Conservation (phyloP, 2,113 vertebrate species). For the Colistium nudipinnis region DNA sequence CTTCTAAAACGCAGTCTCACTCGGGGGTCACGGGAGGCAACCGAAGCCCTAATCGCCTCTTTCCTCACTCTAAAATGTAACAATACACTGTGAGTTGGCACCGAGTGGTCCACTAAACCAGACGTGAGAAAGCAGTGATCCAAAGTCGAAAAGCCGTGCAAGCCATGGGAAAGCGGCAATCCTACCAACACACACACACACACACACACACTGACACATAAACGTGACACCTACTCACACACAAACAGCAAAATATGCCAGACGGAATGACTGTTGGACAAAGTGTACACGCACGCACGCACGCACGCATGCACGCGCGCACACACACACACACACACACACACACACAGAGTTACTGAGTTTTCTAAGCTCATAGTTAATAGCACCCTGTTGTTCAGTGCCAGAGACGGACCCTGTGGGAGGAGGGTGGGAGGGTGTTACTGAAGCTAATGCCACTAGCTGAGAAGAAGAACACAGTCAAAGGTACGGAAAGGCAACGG, state of each 20-base stretch:
- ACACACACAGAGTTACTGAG: constrained; percentile 48
- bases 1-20: constrained; percentile 2
- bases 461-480: constrained; percentile 14
- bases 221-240: constrained; percentile 45
- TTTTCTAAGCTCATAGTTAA: constrained; percentile 66
- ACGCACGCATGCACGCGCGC: constrained; percentile 15
- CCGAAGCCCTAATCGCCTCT: constrained; percentile 22
- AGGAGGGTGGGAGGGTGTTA: constrained; percentile 10
- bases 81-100: constrained; percentile 50
- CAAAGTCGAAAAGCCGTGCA: constrained; percentile 47
- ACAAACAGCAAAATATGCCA: constrained; percentile 54
- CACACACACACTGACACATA: too few relatives aligned
- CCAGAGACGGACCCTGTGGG: constrained; percentile 71
- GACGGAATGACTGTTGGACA: constrained; percentile 64
- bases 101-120: constrained; percentile 25
- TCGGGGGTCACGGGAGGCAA: constrained; percentile 30
- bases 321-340: constrained; percentile 17
- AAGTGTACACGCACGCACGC: constrained; percentile 8
- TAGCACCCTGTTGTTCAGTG: constrained; percentile 75
- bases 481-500: constrained; percentile 8
- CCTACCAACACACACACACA: constrained; percentile 41
- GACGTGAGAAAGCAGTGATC: constrained; percentile 70
- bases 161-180: constrained; percentile 71
- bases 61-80: constrained; percentile 48
- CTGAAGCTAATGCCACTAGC: constrained; percentile 36